Evolutionary conservation across 2,113 vertebrate species (phyloP), one percentile per base, ranked within the genome.

Genomic region (Panthera leo): DNA sequence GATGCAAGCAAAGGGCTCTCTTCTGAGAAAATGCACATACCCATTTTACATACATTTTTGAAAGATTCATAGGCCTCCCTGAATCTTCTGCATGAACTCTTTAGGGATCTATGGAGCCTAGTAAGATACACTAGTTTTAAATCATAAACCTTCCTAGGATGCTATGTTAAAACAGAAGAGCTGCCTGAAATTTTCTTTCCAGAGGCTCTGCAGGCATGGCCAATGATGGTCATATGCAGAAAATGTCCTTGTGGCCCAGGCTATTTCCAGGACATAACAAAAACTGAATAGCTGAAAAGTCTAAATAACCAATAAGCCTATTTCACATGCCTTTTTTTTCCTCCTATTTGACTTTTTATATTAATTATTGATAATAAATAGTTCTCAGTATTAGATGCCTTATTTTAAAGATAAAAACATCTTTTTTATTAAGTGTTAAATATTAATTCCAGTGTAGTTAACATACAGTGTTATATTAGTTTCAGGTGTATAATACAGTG

Each of bases 391-490:
- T 34, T 23, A 65, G 14, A 58, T 70, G 18, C n/a, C 23, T 97
- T 29, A 58, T 79, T 85, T 96, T 89, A 84, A 70, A 94, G 42
- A 88, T 36, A 39, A 95, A 89, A 80, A 68, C 14, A 11, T 75
- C 12, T 45, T 68, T 11, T 48, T 91, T 96, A 15, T 45, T 45
- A 45, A 75, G 39, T 15, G 14, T 75, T 39, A 48, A 15, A 75
- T 75, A 15, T 16, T 45, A 48, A 48, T 78, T 48, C 75, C 42
- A 48, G 13, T 31, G 7, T 61, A 61, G 21, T 61, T 61, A 61
- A 48, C 42, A 48, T 9, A 39, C 18, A 48, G 42, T 48, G 75
- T 76, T 48, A 16, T 48, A 78, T 48, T 48, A 29, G 27, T 78
- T 78, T 78, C 27, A 48, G 27, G 42, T 78, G 15, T 10, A 78